A percentile compares a stretch with the other conserved stretches of the same genome.
Evolutionary conservation across 2,113 vertebrate species (phyloP).

Genomic region (Odontesthes bonariensis): DNA sequence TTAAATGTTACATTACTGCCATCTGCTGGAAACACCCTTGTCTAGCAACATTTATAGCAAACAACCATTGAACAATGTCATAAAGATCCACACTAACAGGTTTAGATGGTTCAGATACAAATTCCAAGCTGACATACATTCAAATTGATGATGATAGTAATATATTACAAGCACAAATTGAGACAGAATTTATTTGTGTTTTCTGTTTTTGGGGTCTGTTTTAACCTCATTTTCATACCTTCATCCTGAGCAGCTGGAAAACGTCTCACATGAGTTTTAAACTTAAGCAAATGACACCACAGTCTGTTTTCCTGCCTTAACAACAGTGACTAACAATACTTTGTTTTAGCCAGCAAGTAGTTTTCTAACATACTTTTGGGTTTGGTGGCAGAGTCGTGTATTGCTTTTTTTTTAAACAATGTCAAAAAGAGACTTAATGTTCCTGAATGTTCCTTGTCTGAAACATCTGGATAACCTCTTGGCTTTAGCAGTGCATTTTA

Average conservation of each 20-base stretch:
- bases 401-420: background rate
- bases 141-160: too few species aligned
- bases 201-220: too few species aligned
- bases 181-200: too few species aligned
- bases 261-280: background rate
- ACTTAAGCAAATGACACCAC: too few species aligned
- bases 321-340: background rate
- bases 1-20: background rate
- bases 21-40: background rate
- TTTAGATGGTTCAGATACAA: too few species aligned
- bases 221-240: background rate
- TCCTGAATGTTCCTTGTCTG: constrained; percentile 6
- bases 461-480: constrained; percentile 54
- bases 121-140: too few species aligned
- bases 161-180: background rate
- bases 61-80: background rate
- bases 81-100: background rate
- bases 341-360: background rate
- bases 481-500: constrained; percentile 11
- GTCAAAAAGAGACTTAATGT: background rate
- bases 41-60: too few species aligned
- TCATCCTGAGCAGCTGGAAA: too few species aligned
- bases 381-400: background rate
- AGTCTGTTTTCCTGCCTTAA: too few species aligned
- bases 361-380: background rate